phyloP scores from a whole-genome alignment of 2,113 vertebrate species.

The Gnathonemus longibarbis region DNA sequence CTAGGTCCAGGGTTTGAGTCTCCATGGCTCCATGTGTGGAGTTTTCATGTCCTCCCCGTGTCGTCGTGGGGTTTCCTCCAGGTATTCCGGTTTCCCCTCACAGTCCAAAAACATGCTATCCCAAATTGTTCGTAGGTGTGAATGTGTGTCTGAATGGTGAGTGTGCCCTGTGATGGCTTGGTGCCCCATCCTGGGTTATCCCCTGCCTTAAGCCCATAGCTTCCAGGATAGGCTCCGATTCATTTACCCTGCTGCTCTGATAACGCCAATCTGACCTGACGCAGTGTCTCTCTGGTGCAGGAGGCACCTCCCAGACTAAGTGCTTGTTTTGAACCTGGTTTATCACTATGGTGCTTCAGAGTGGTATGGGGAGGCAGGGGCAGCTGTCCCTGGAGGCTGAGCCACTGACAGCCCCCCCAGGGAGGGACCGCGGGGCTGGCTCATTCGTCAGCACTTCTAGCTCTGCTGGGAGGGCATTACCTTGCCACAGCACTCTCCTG shows the following conservation, averaged over 20 bases:
- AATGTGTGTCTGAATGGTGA: background rate
- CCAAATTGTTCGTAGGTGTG: background rate
- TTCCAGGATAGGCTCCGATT: background rate
- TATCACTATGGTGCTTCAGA: conserved; percentile 38
- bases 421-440: conserved; percentile 74
- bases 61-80: background rate
- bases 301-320: background rate
- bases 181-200: background rate
- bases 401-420: conserved; percentile 80
- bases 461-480: conserved; percentile 98
- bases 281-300: background rate
- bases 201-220: background rate
- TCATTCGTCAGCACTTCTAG: conserved; percentile 90
- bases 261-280: background rate
- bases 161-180: background rate
- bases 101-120: background rate
- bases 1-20: background rate
- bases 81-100: background rate
- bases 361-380: conserved; percentile 67
- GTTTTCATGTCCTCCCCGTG: background rate
- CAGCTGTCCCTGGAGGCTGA: conserved; percentile 57
- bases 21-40: background rate
- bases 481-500: conserved; percentile 66
- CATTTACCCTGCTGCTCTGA: background rate
- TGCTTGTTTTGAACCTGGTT: background rate